Evolutionary conservation across 2,113 vertebrate genomes (phyloP).

Genomic region (Oenanthe melanoleuca): DNA sequence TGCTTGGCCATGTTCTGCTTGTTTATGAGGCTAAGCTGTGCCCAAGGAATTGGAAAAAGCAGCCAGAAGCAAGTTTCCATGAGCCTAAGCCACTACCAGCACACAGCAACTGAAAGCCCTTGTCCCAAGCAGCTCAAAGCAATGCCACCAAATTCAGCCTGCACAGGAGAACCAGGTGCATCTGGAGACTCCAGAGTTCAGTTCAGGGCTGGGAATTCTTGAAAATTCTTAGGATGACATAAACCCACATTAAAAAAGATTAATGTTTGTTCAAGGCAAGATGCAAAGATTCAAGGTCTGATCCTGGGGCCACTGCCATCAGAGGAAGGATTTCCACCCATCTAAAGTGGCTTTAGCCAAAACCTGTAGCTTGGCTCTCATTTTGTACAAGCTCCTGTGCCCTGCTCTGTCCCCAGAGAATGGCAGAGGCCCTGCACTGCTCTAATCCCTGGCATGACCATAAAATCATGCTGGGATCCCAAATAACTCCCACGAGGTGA

Average conservation of each 20-base stretch:
- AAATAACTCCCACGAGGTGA: rapidly evolving
- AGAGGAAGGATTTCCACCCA: not conserved
- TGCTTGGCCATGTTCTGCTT: not conserved
- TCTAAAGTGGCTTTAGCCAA: not conserved
- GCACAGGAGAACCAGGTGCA: not conserved
- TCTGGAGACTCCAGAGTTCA: not conserved
- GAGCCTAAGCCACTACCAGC: not conserved
- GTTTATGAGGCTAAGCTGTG: not conserved
- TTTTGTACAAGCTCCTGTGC: not conserved
- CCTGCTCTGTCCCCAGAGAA: not conserved
- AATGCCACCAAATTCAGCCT: not conserved
- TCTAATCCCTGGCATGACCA: not conserved
- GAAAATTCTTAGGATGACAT: not conserved
- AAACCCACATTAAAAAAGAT: not conserved
- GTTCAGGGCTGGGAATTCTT: not conserved
- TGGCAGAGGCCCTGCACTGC: not conserved
- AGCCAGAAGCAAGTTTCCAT: not conserved
- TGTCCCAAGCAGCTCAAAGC: not conserved
- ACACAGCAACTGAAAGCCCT: not conserved
- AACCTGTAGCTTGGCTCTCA: not conserved
- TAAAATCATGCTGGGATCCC: not conserved
- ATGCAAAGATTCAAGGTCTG: not conserved
- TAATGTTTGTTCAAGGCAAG: not conserved
- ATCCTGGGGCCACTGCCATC: not conserved
- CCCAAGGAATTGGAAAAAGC: not conserved